Evolutionary conservation across 2,113 vertebrate genomes (phyloP).

Genomic region (Takifugu bimaculatus): DNA sequence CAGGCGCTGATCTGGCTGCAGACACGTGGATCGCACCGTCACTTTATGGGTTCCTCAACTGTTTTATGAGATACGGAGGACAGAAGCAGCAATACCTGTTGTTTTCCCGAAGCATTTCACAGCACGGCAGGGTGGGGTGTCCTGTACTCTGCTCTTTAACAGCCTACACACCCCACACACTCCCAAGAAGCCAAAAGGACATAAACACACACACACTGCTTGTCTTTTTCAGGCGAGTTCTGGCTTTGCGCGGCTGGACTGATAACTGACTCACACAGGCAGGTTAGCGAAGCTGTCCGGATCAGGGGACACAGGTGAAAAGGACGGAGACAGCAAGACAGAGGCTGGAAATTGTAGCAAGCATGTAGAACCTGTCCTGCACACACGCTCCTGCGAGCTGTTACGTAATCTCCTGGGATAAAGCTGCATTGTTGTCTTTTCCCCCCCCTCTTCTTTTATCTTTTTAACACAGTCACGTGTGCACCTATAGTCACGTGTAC

Average conservation of each 20-base stretch:
- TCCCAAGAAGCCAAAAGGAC: slow-evolving; percentile 15
- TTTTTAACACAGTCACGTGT: accelerated
- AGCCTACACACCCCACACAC: slow-evolving; percentile 26
- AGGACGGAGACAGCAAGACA: background rate
- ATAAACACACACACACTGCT: background rate
- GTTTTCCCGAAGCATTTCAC: slow-evolving; percentile 28
- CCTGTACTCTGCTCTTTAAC: slow-evolving; percentile 48
- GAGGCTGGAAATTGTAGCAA: too few relatives aligned
- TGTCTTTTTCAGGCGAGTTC: background rate
- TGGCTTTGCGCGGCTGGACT: background rate
- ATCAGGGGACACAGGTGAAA: too few relatives aligned
- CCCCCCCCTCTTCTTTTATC: too few relatives aligned
- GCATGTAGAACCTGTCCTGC: background rate
- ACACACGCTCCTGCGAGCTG: too few relatives aligned
- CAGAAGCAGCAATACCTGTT: slow-evolving; percentile 2
- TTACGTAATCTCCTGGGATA: background rate
- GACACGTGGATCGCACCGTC: background rate
- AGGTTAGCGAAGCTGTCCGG: slow-evolving; percentile 20
- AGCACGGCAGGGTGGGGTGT: slow-evolving; percentile 30
- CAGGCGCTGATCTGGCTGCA: accelerated
- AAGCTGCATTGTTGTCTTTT: background rate
- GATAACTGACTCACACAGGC: slow-evolving; percentile 7
- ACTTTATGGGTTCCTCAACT: slow-evolving; percentile 6
- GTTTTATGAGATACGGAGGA: slow-evolving; percentile 23
- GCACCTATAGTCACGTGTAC: too few relatives aligned